Conservation (phyloP, 1,140 invertebrate genomes). For the Magallana ariakensis region DNA sequence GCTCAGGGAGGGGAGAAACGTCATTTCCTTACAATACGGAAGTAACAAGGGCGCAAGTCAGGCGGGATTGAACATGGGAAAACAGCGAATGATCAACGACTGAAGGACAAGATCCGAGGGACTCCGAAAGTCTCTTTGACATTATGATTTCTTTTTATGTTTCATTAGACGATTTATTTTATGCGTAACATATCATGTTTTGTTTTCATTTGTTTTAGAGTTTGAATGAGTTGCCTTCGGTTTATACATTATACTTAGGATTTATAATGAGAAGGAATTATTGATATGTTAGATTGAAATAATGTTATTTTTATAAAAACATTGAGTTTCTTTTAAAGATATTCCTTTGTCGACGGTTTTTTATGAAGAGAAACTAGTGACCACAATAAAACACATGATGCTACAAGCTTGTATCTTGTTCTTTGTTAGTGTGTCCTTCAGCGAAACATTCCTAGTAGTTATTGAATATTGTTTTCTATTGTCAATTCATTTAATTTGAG, state of each 20-base stretch:
- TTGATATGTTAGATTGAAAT: too few relatives aligned
- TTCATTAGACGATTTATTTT: slow-evolving; percentile 16
- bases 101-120: slow-evolving; percentile 50
- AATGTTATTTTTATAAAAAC: background rate
- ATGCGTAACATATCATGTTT: background rate
- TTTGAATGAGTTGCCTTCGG: background rate
- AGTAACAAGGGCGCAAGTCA: slow-evolving; percentile 88
- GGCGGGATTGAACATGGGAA: slow-evolving; percentile 92
- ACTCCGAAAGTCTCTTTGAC: background rate
- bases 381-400: too few relatives aligned
- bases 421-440: too few relatives aligned
- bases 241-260: too few relatives aligned
- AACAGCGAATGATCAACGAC: slow-evolving; percentile 80
- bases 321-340: background rate
- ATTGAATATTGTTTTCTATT: too few relatives aligned
- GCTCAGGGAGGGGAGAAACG: slow-evolving; percentile 88
- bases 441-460: too few relatives aligned
- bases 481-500: too few relatives aligned
- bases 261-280: too few relatives aligned
- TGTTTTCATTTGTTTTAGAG: slow-evolving; percentile 1
- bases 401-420: too few relatives aligned
- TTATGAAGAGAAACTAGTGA: too few relatives aligned
- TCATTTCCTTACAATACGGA: slow-evolving; percentile 95
- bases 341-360: background rate
- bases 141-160: slow-evolving; percentile 2